Conservation (phyloP, 2,888 invertebrate genomes). For the Volucella zonaria region DNA sequence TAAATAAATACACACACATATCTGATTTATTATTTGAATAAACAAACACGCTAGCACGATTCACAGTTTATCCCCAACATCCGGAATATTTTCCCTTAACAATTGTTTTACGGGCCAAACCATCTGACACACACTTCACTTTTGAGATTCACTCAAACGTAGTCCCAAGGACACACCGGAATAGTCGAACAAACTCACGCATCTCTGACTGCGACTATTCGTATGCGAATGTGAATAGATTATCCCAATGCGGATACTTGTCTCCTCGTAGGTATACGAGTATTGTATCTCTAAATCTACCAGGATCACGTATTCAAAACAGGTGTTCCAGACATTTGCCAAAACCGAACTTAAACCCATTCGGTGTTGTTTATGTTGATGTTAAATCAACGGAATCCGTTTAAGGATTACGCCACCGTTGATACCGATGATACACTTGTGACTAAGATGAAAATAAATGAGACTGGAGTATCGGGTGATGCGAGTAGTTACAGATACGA, state of each 20-base stretch:
- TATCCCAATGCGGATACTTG: slow-evolving; percentile 22
- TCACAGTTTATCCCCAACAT: slow-evolving; percentile 32
- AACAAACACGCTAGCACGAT: slow-evolving; percentile 37
- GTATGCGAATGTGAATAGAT: slow-evolving; percentile 9
- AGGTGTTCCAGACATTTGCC: slow-evolving; percentile 54
- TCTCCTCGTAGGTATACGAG: too few relatives aligned
- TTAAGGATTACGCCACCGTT: slow-evolving; percentile 34
- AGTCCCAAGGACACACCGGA: background rate
- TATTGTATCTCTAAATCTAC: too few relatives aligned
- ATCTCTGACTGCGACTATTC: background rate
- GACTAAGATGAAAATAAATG: slow-evolving; percentile 4
- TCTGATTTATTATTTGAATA: slow-evolving; percentile 66
- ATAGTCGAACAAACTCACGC: background rate
- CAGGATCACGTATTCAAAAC: slow-evolving; percentile 57
- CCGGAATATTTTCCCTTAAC: slow-evolving; percentile 34
- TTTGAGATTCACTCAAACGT: background rate
- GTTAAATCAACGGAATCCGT: slow-evolving; percentile 58
- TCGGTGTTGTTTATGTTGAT: slow-evolving; percentile 46
- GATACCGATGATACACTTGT: slow-evolving; percentile 25
- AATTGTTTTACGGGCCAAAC: slow-evolving; percentile 53
- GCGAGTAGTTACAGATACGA: slow-evolving; percentile 10
- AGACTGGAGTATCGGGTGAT: slow-evolving; percentile 3
- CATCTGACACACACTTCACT: slow-evolving; percentile 50
- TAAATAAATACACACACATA: background rate
- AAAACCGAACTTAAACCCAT: slow-evolving; percentile 50